These are phyloP conservation scores for Trachelipus rathkii DNA, from an alignment of 1,140 invertebrate species.

Conservation along the genomic window DNA sequence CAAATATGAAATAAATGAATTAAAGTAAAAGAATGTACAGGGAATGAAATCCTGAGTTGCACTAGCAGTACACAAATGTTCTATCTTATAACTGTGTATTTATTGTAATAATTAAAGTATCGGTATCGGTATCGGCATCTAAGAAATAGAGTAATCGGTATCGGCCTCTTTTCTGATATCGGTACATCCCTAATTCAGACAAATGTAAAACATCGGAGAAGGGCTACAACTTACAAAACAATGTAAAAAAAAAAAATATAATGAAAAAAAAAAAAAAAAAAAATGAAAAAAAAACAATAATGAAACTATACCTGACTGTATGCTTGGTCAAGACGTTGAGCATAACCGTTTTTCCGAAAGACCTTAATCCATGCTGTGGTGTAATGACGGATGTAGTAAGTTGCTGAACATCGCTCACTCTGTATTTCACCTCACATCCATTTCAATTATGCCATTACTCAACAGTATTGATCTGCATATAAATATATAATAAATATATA, in stretches of 20 bases:
- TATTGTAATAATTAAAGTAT: too few species aligned
- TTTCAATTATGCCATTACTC: conserved; percentile 46
- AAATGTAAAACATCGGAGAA: too few species aligned
- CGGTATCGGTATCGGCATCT: too few species aligned
- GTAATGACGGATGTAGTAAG: conserved; percentile 41
- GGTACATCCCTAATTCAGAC: too few species aligned
- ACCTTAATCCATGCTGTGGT: conserved; percentile 39
- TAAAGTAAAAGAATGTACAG: too few species aligned
- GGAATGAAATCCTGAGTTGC: too few species aligned
- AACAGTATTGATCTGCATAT: conserved; percentile 43
- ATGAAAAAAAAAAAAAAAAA: neutral
- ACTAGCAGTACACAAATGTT: too few species aligned
- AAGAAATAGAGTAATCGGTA: too few species aligned
- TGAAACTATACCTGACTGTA: conserved; percentile 33
- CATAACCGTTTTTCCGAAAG: conserved; percentile 44
- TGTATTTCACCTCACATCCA: conserved; percentile 44
- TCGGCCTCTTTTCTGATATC: too few species aligned
- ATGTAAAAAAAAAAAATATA: neutral
- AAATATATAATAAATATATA: too few species aligned
- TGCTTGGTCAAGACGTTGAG: conserved; percentile 43
- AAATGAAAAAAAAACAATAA: neutral
- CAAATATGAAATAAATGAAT: too few species aligned
- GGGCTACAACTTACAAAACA: neutral
- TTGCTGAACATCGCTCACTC: conserved; percentile 43
- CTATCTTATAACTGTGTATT: too few species aligned